Evolutionary conservation across 1,140 invertebrate species (phyloP).

Genomic region (Sarcophaga peregrina): DNA sequence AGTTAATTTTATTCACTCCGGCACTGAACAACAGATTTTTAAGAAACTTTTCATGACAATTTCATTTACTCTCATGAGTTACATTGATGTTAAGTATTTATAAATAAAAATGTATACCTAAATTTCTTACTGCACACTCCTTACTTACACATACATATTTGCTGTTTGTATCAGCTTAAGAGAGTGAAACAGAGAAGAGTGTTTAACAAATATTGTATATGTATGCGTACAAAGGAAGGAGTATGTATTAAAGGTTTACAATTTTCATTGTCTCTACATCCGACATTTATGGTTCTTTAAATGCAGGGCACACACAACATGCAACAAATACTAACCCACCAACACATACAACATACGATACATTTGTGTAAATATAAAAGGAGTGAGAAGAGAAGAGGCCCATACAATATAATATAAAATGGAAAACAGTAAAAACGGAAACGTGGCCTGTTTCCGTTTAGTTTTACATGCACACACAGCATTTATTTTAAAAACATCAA

Average conservation of each 20-base stretch:
- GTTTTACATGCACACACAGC: slow-evolving; percentile 8
- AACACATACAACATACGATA: not conserved
- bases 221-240: not conserved
- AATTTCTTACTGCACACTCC: too few relatives aligned
- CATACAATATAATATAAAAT: too few relatives aligned
- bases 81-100: too few relatives aligned
- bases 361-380: not conserved
- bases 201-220: not conserved
- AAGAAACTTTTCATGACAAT: too few relatives aligned
- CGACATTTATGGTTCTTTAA: slow-evolving; percentile 9
- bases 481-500: not conserved
- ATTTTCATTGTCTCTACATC: not conserved
- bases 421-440: not conserved
- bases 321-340: not conserved
- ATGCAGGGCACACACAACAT: not conserved
- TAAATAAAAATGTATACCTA: too few relatives aligned
- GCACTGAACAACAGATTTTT: too few relatives aligned
- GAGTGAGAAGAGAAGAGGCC: not conserved
- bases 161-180: too few relatives aligned
- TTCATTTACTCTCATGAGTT: too few relatives aligned
- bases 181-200: too few relatives aligned
- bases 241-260: not conserved
- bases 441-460: slow-evolving; percentile 8
- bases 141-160: too few relatives aligned
- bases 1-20: too few relatives aligned